Evolutionary conservation across 2,797 vertebrate genomes (phyloP).

Genomic region (Ptychadena robeensis): DNA sequence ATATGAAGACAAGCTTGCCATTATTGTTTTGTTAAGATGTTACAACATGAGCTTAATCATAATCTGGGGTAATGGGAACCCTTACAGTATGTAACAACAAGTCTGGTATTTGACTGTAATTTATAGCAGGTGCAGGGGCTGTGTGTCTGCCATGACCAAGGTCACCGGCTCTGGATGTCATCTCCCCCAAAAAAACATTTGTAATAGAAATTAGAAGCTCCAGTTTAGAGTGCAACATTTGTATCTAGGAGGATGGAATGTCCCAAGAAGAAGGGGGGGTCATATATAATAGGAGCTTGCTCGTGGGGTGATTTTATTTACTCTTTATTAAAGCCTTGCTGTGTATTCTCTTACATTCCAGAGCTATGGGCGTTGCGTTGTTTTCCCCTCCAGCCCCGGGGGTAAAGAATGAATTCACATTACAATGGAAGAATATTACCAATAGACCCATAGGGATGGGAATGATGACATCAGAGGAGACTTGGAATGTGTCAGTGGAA

Average conservation of each 20-base stretch:
- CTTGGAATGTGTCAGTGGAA: conserved; percentile 11
- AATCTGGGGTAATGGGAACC: not conserved
- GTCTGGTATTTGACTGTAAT: conserved; percentile 35
- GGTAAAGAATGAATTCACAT: conserved; percentile 27
- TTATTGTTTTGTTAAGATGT: not conserved
- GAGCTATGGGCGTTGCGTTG: conserved; percentile 14
- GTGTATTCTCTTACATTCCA: conserved; percentile 29
- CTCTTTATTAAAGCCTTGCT: conserved; percentile 31
- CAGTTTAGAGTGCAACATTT: not conserved
- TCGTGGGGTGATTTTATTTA: conserved; percentile 13
- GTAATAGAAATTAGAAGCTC: not conserved
- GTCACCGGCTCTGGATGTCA: conserved; percentile 31
- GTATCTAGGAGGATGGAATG: not conserved
- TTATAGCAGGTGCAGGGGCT: conserved; percentile 38
- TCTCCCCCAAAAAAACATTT: conserved; percentile 17
- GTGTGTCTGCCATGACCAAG: conserved; percentile 8
- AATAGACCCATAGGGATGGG: conserved; percentile 13
- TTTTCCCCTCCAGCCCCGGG: conserved; percentile 23
- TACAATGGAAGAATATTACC: not conserved
- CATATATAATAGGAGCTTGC: not conserved
- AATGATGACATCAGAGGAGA: conserved; percentile 36
- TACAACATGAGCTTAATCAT: not conserved
- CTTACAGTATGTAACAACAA: conserved; percentile 16
- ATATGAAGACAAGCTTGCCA: not conserved
- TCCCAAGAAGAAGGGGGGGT: not conserved